These are phyloP conservation scores for Dermochelys coriacea DNA, from an alignment of 2,797 vertebrate species.

Conservation along the genomic window DNA sequence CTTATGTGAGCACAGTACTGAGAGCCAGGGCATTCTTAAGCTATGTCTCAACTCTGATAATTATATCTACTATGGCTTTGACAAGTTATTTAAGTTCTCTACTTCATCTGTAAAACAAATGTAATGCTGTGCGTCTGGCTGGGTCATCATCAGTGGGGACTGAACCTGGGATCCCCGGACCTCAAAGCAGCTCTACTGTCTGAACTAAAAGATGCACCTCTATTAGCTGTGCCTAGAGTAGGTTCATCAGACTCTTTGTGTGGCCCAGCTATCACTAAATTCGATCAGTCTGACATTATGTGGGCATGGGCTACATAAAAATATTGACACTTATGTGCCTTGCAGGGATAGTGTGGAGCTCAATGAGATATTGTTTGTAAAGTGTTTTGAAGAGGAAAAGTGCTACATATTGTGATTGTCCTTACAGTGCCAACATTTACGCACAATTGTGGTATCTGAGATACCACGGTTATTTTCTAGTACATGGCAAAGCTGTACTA, in stretches of 20 bases:
- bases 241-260: conserved; percentile 13
- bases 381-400: not conserved
- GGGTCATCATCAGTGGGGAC: not conserved
- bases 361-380: not conserved
- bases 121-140: not conserved
- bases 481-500: not conserved
- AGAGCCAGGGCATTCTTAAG: not conserved
- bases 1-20: not conserved
- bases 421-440: conserved; percentile 18
- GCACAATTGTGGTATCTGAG: not conserved
- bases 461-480: not conserved
- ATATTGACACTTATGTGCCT: not conserved
- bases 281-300: not conserved
- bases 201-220: not conserved
- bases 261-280: not conserved
- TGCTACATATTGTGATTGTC: not conserved
- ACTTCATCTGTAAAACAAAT: not conserved
- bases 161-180: not conserved
- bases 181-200: not conserved
- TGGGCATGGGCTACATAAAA: not conserved
- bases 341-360: not conserved
- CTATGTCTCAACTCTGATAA: conserved; percentile 11
- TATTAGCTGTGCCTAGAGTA: not conserved
- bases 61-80: not conserved
- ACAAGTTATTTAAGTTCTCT: conserved; percentile 8